Base-by-base conservation (phyloP, 2,113 vertebrate genomes). In the Psittacula cyanocephala region DNA sequence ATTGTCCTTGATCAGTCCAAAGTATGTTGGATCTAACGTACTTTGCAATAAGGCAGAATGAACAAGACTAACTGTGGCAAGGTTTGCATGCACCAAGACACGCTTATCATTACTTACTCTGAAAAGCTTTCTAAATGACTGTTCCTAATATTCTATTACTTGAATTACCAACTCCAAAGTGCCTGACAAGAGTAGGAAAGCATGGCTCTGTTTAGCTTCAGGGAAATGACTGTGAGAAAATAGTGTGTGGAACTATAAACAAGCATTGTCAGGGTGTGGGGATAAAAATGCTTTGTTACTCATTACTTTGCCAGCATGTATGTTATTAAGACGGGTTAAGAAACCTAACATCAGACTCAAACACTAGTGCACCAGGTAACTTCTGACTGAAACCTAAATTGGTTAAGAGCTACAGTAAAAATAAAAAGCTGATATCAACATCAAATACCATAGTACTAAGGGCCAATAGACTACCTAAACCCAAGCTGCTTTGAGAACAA, bases 191-290 rank as follows among this genome's bases (percentile, higher is more conserved):
- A 83, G 46, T 69, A 92, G 43, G 77, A 72, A 85, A 62, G 62
- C 47, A 69, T 2, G 6, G 65, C 3, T 76, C 78, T 76, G 65
- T 50, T 72, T 35, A 63, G 43, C 46, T 94, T 80, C 76, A 88
- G 71, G 50, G 60, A 93, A 86, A 62, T 23, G 31, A 72, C 67
- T 44, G 27, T 33, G 41, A 72, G 71, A 80, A 72, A 88, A 72
- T 18, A 41, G 24, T 0, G 0, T 6, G 28, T 31, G 44, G 53
- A 89, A 57, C 79, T 82, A 16, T 0, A 55, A 20, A 15, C 44
- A 82, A 69, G 59, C 63, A 94, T 44, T 1, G 0, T 44, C 3
- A 0, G 27, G 33, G 53, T 7, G 2, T 9, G 2, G 29, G 29
- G n/a, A 93, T 46, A 53, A 63, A 91, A 74, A 52, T 8, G n/a